Evolutionary conservation across 2,888 invertebrate genomes (phyloP), one percentile per base, ranked within the genome.

Genomic region (Leucophenga maculata): DNA sequence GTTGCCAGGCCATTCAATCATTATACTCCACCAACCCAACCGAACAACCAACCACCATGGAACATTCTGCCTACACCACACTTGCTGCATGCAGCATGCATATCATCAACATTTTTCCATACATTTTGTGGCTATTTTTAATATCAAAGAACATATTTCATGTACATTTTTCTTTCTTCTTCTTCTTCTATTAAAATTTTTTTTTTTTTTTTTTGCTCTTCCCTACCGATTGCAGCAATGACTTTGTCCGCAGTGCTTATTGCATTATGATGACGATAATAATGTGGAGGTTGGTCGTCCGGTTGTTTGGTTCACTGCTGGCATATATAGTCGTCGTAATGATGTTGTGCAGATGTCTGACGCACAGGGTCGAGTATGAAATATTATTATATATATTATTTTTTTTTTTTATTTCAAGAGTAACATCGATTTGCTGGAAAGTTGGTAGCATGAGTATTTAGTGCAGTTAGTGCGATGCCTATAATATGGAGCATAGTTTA

Each of bases 111-210:
- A 52, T 66, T 22, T 65, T 50, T 18, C 59, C 2, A 69, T 60
- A 64, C 46, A 69, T 54, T 39, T 55, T 69, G 72, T 66, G 72
- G 78, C 74, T 80, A 84, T 80, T 80, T 84, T 84, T 80, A 83
- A 80, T 78, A 75, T 65, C 44, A 67, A 68, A 77, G 80, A 73
- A 77, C 82, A 80, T 84, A 80, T 83, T 84, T 80, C 85, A 84
- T 75, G 78, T 76, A 84, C 82, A 80, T 83, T 83, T 83, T 69
- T 69, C 59, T 54, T 26, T 65, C 65, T 64, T 74, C 70, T 75
- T 74, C 72, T 73, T 79, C 80, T 73, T 76, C 80, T n/a, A n/a
- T n/a, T n/a, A 79, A 11, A n/a, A 80, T 73, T 84, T 80, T 79
- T 79, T 72, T 74, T 22, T 74, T 73, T 60, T n/a, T n/a, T n/a